phyloP scores from a whole-genome alignment of 2,797 vertebrate species.

The Gadopsis marmoratus region DNA sequence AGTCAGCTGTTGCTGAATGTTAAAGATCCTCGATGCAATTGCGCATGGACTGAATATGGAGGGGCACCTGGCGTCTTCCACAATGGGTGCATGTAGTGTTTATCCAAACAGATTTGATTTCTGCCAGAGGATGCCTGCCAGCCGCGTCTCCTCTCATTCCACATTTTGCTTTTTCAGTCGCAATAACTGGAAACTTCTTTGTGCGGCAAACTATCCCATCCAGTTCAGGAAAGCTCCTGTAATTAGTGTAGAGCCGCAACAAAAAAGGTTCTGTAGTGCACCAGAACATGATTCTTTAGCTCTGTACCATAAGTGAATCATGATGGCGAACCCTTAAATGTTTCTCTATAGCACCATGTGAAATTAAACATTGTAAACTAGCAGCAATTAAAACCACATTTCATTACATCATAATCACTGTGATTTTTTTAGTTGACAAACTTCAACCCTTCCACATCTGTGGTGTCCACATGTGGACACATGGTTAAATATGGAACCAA shows the following conservation, averaged over 20 bases:
- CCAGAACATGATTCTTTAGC: slow-evolving; percentile 53
- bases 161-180: slow-evolving; percentile 53
- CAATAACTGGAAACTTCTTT: slow-evolving; percentile 71
- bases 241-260: slow-evolving; percentile 69
- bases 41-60: slow-evolving; percentile 42
- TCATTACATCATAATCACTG: background rate
- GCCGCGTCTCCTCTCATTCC: slow-evolving; percentile 55
- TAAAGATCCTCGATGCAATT: slow-evolving; percentile 17
- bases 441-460: background rate
- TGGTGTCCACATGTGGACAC: background rate
- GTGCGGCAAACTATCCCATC: slow-evolving; percentile 63
- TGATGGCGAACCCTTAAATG: slow-evolving; percentile 24
- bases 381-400: slow-evolving; percentile 11
- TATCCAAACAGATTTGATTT: slow-evolving; percentile 72
- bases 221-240: slow-evolving; percentile 60
- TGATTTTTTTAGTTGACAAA: slow-evolving; percentile 2
- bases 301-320: slow-evolving; percentile 27
- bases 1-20: slow-evolving; percentile 23
- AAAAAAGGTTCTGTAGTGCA: slow-evolving; percentile 47
- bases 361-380: slow-evolving; percentile 13
- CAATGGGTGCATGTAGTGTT: slow-evolving; percentile 57
- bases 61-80: slow-evolving; percentile 39
- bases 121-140: slow-evolving; percentile 58
- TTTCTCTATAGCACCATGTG: slow-evolving; percentile 13
- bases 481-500: background rate